Evolutionary conservation across 35 echinoderm and acorn worm genomes (phyloP).

Genomic region (Amphiura filiformis): DNA sequence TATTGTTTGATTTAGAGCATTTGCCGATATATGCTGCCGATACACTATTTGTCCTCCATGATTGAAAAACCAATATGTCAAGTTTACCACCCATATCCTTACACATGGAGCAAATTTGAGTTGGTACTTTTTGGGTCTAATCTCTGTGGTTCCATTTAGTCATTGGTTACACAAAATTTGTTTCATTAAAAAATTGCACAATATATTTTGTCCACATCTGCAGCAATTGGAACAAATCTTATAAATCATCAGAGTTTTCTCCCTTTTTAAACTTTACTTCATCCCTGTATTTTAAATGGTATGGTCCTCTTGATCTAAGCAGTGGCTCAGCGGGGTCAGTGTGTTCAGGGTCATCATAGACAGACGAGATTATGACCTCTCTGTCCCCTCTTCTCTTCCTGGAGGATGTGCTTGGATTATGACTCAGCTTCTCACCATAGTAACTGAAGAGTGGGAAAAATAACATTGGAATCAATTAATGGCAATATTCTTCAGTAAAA

Average conservation of each 20-base stretch:
- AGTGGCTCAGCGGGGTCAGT: constrained; percentile 56
- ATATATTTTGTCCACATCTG: too few relatives aligned
- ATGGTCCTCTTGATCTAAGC: constrained; percentile 59
- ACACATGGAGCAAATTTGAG: too few relatives aligned
- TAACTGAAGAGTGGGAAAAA: constrained; percentile 59
- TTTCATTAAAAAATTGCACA: too few relatives aligned
- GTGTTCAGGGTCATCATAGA: constrained; percentile 73
- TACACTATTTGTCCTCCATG: too few relatives aligned
- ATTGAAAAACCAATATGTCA: too few relatives aligned
- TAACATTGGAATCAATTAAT: background rate
- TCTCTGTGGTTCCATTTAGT: too few relatives aligned
- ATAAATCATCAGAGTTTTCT: background rate
- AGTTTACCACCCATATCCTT: too few relatives aligned
- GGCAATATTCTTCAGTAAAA: background rate
- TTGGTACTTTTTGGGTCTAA: too few relatives aligned
- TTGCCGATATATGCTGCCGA: too few relatives aligned
- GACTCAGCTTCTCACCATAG: constrained; percentile 67
- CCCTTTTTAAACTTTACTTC: constrained; percentile 55
- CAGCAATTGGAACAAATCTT: too few relatives aligned
- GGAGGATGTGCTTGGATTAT: background rate
- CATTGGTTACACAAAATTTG: too few relatives aligned
- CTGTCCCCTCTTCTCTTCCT: constrained; percentile 41
- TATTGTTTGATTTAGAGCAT: too few relatives aligned
- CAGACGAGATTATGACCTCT: constrained; percentile 63
- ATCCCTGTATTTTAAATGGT: constrained; percentile 71